A percentile compares a stretch with the other conserved stretches of the same genome.
Evolutionary conservation across 2,888 invertebrate genomes (phyloP).

Genomic region (Syritta pipiens): DNA sequence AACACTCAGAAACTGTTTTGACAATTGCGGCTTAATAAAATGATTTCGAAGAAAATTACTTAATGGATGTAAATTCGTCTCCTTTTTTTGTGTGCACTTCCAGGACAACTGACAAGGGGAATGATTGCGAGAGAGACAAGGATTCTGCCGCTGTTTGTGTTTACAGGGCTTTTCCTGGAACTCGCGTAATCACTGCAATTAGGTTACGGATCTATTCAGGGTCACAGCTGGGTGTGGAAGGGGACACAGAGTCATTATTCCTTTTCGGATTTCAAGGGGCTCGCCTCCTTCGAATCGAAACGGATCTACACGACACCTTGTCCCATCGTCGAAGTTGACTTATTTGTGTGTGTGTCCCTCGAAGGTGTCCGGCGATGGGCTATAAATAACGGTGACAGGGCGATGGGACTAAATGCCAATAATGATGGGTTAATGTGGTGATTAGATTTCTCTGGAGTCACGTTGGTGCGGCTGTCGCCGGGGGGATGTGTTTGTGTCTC

Average conservation of each 20-base stretch:
- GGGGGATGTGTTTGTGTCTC: too few species aligned
- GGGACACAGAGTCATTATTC: too few species aligned
- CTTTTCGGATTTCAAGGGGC: too few species aligned
- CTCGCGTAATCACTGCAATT: too few species aligned
- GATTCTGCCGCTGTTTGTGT: background rate
- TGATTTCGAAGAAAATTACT: slow-evolving; percentile 21
- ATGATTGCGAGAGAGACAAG: background rate
- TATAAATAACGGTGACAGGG: slow-evolving; percentile 2
- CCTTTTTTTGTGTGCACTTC: background rate
- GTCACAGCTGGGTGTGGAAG: too few species aligned
- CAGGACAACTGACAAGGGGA: background rate
- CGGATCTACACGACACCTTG: too few species aligned
- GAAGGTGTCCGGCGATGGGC: background rate
- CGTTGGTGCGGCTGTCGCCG: slow-evolving; percentile 8
- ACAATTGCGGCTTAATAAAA: slow-evolving; percentile 43
- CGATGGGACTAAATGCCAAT: background rate
- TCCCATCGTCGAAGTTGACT: too few species aligned
- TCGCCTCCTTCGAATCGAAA: too few species aligned
- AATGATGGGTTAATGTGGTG: background rate
- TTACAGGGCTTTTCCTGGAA: too few species aligned
- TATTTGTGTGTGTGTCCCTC: too few species aligned
- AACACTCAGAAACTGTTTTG: slow-evolving; percentile 5
- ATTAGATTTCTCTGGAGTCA: slow-evolving; percentile 11
- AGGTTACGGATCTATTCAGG: too few species aligned
- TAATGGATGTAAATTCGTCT: slow-evolving; percentile 1